These are phyloP conservation scores for Rousettus madagascariensis DNA, from an alignment of 2,797 vertebrate species.

Conservation along the genomic window DNA sequence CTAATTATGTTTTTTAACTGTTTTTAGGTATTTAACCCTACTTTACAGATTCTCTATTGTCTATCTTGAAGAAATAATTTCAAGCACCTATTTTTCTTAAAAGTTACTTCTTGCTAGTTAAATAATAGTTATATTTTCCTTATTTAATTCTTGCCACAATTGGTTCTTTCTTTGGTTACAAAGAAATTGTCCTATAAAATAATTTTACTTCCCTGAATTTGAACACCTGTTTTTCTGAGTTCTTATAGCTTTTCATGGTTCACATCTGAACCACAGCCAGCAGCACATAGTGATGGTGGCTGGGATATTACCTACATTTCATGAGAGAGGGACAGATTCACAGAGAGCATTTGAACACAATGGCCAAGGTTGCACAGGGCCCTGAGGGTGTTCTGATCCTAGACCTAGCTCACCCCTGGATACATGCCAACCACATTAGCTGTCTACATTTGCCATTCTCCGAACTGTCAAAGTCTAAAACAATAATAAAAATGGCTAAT, in stretches of 20 bases:
- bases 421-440: background rate
- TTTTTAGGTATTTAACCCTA: background rate
- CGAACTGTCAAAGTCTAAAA: slow-evolving; percentile 7
- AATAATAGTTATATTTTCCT: background rate
- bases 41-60: background rate
- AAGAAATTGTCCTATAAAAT: background rate
- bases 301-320: background rate
- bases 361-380: background rate
- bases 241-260: background rate
- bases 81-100: background rate
- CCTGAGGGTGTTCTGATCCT: background rate
- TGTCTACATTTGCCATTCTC: background rate
- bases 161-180: background rate
- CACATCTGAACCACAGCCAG: background rate
- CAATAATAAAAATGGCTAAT: background rate
- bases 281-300: background rate
- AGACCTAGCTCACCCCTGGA: background rate
- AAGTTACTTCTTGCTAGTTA: background rate
- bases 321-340: background rate
- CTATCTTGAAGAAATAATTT: background rate
- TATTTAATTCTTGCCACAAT: background rate
- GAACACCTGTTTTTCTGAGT: background rate
- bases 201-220: background rate
- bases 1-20: background rate
- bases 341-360: background rate